Evolutionary conservation across 23 tunicate species (phyloP).

Genomic region (Pegea sp.): DNA sequence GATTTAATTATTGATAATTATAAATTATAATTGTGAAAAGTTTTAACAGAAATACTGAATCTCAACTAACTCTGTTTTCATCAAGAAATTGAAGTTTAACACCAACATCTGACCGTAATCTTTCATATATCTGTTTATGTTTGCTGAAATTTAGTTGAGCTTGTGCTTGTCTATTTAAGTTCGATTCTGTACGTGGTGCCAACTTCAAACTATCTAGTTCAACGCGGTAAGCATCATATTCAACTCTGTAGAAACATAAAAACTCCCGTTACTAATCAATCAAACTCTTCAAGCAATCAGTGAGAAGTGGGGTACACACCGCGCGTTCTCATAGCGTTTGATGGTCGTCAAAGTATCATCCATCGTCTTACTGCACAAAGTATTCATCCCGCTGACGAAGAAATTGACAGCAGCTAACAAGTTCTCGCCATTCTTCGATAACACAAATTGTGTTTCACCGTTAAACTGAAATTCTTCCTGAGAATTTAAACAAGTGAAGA

Average conservation of each 20-base stretch:
- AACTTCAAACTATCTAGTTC: conserved; percentile 57
- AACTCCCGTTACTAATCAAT: no score
- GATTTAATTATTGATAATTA: no score
- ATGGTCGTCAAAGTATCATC: conserved; percentile 73
- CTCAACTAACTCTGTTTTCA: conserved; percentile 68
- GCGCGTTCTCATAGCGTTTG: conserved; percentile 51
- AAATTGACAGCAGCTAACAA: conserved; percentile 57
- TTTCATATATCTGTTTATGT: conserved; percentile 46
- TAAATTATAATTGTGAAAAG: no score
- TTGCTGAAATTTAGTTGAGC: conserved; percentile 51
- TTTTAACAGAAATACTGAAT: no score
- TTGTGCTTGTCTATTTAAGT: conserved; percentile 29
- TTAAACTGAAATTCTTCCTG: conserved; percentile 83
- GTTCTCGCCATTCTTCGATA: conserved; percentile 67
- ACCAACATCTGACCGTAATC: conserved; percentile 42
- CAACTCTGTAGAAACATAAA: conserved; percentile 37
- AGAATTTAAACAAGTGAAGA: not conserved
- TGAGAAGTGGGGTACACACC: no score
- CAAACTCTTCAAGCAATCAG: no score
- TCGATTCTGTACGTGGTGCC: conserved; percentile 65
- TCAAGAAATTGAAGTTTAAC: conserved; percentile 91
- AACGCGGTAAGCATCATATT: conserved; percentile 80
- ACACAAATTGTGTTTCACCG: conserved; percentile 55
- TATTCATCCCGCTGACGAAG: conserved; percentile 33
- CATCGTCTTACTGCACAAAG: conserved; percentile 70